Percentiles rank a stretch among this genome's conserved stretches.
Conservation (phyloP, 2,113 vertebrate species). For the Rhegmatorhina hoffmannsi region DNA sequence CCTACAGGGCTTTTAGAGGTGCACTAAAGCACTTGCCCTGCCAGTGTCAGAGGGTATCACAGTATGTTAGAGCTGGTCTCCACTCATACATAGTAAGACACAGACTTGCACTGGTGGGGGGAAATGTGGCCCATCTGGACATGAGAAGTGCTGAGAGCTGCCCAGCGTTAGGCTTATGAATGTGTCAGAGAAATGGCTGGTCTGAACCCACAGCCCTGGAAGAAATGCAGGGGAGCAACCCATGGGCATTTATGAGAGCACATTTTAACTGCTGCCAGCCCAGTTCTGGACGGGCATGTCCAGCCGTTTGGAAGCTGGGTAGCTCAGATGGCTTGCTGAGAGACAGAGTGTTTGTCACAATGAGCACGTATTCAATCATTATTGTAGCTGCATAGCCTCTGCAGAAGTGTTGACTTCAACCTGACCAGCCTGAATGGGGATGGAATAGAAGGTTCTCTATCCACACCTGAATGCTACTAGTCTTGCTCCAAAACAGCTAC, state of each 20-base stretch:
- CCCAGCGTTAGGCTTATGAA: neutral
- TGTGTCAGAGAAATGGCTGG: neutral
- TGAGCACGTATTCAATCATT: rapidly evolving
- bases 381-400: neutral
- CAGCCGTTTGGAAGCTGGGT: neutral
- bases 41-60: neutral
- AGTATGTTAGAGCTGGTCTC: neutral
- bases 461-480: neutral
- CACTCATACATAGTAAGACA: neutral
- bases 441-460: neutral
- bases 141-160: neutral
- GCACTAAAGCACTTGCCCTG: neutral
- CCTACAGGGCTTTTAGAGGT: neutral
- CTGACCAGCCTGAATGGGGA: neutral
- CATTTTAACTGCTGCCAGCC: neutral
- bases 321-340: neutral
- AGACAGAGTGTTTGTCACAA: rapidly evolving
- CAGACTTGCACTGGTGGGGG: neutral
- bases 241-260: rapidly evolving
- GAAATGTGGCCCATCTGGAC: neutral
- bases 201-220: neutral
- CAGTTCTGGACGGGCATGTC: rapidly evolving
- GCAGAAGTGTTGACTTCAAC: neutral
- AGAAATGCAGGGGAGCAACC: neutral
- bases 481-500: neutral